Conservation (phyloP, 2,797 vertebrate genomes). For the Poecilia wingei region DNA sequence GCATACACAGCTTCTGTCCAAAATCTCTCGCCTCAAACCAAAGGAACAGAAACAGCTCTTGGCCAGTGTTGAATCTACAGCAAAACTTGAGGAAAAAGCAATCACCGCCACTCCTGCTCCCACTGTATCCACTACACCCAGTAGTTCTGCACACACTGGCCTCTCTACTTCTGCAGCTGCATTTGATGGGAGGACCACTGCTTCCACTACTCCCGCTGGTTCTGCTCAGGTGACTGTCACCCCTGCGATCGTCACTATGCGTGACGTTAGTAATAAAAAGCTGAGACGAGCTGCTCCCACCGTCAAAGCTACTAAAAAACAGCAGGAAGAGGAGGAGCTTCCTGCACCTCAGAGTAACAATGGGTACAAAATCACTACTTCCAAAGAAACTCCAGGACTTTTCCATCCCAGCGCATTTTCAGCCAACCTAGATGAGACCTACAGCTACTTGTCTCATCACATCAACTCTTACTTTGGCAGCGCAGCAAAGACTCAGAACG, state of each 20-base stretch:
- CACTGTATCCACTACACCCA: constrained; percentile 26
- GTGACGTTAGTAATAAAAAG: constrained; percentile 64
- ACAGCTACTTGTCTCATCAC: constrained; percentile 88
- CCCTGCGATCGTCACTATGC: constrained; percentile 24
- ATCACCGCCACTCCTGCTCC: constrained; percentile 5
- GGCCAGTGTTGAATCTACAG: constrained; percentile 45
- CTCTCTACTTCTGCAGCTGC: constrained; percentile 39
- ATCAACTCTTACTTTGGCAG: constrained; percentile 90
- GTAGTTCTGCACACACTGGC: constrained; percentile 24
- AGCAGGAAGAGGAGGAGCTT: constrained; percentile 44
- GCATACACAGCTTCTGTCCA: constrained; percentile 88
- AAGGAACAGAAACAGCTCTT: constrained; percentile 71
- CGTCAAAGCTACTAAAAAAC: constrained; percentile 42
- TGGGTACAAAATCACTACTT: constrained; percentile 53
- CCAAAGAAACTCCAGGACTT: constrained; percentile 76
- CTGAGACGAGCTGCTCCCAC: constrained; percentile 45
- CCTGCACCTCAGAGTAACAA: constrained; percentile 29
- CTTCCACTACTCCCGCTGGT: constrained; percentile 29
- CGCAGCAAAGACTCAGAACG: constrained; percentile 75
- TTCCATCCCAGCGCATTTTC: constrained; percentile 87
- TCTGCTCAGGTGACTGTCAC: constrained; percentile 15
- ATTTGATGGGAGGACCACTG: constrained; percentile 33
- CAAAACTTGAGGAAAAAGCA: constrained; percentile 39
- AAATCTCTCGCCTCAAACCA: constrained; percentile 86
- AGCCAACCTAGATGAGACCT: constrained; percentile 90